Evolutionary conservation across 2,888 invertebrate species (phyloP).

Genomic region (Barypeithes pellucidus): DNA sequence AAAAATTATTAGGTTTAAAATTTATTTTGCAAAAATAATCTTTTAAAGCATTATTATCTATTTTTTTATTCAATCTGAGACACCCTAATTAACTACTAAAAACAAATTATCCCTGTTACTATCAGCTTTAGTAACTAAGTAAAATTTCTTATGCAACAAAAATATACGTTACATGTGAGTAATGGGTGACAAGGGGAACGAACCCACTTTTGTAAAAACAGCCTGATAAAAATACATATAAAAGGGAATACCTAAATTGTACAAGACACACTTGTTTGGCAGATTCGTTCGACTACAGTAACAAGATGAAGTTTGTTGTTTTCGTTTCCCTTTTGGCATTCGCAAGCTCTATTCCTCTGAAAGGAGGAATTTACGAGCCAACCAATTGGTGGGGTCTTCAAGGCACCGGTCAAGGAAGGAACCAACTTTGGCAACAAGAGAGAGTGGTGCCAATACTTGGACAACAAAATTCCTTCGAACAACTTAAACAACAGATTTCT

Average conservation of each 20-base stretch:
- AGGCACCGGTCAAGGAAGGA: neutral
- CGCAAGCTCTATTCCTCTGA: slow-evolving; percentile 3
- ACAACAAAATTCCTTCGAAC: neutral
- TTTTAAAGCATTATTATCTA: neutral
- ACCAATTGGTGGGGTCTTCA: neutral
- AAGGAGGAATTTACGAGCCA: neutral
- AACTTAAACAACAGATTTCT: neutral
- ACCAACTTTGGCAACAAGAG: neutral
- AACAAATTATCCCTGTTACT: neutral
- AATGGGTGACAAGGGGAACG: neutral
- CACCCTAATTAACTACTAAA: neutral
- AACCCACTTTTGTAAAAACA: neutral
- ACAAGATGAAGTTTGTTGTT: slow-evolving; percentile 25
- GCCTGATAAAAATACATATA: slow-evolving; percentile 17
- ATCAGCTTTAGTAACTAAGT: slow-evolving; percentile 4
- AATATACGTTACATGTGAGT: slow-evolving; percentile 20
- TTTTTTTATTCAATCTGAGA: neutral
- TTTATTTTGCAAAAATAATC: neutral
- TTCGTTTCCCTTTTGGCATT: slow-evolving; percentile 16
- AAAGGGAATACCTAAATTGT: neutral
- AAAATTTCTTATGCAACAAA: slow-evolving; percentile 40
- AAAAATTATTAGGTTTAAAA: no score
- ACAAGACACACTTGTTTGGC: slow-evolving; percentile 12
- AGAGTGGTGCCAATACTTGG: neutral
- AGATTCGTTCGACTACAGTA: neutral